Base-by-base conservation (phyloP, 2,888 invertebrate genomes). In the Pollenia griseotomentosa region DNA sequence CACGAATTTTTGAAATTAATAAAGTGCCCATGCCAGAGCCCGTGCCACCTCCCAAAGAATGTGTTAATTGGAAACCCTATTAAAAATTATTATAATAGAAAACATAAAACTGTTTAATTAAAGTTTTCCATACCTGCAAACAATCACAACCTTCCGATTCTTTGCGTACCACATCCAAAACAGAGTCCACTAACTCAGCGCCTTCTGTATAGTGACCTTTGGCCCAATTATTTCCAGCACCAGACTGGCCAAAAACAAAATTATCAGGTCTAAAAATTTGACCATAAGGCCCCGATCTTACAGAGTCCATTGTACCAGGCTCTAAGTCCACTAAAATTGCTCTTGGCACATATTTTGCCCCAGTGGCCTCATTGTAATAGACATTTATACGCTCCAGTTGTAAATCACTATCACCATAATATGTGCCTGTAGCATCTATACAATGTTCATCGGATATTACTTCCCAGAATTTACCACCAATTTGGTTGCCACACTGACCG, bases 281-380 rank as follows among this genome's bases (percentile, higher is more conserved):
- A 93, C 95, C 98, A 94, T 97, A 98, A 14, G 98, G 97, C 83
- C 98, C 98, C 1, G 98, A 97, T 89, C 98, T 95, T 88, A 99
- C 98, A 0, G 98, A 97, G 94, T 99, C 99, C 98, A 99, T 99
- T 90, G 98, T 99, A 89, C 99, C 99, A 66, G 99, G 99, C 94
- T 99, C 99, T 92, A 99, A 94, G 93, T 99, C 99, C 89, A 99
- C 97, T 85, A 99, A 95, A 92, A 99, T 96, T 90, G 98, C 98
- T 88, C 98, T 95, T 12, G 98, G 98, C 85, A 99, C 98, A 94
- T 98, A 99, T 94, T 98, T 98, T 90, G 97, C 98, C 75, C 97
- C 97, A 87, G 97, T 96, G 71, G 98, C 98, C 94, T 98, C 98
- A 94, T 98, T 98, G 95, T 98, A 98, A 94, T 98, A 98, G 12